Base-by-base conservation (phyloP, 1,140 invertebrate species). In the Microplitis demolitor region DNA sequence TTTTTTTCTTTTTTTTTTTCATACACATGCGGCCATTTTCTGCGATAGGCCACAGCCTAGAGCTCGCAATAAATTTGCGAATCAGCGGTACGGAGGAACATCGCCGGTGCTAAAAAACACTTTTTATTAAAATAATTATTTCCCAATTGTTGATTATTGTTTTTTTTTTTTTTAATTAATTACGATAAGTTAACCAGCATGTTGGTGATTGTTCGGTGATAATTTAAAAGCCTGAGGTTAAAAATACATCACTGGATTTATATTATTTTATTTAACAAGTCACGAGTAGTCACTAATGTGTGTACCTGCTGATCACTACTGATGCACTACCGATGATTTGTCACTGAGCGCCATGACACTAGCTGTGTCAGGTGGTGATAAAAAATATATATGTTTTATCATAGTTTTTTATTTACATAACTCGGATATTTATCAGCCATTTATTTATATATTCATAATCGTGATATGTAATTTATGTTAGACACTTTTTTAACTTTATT, bases 311-410 rank as follows among this genome's bases (percentile, higher is more conserved):
- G 56, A 58, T 58, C 56, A 58, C 14, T 8, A 31, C 56, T 58
- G 56, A 24, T 58, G 56, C 39, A 39, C 66, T 67, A 67, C 31
- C 66, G 50, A 67, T 37, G 51, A 66, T 66, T 74, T 53, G 67
- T 74, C 60, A 64, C 60, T 58, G 39, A 24, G 62, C 72, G 72
- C 72, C 72, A 74, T 74, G 72, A 74, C 72, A 73, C 72, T 63
- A 35, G 69, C 37, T 39, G 50, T 61, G 16, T 69, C 66, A 63
- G 60, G 69, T 71, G 66, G 14, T 33, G 51, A 51, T 6, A 60
- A 14, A 9, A 51, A 16, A 66, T 39, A 37, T 31, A 4, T 64
- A n/a, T 35, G 24, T 24, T 24, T 24, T 45, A 45, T 9, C 5
- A 45, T 11, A 9, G 6, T 45, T 45, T 45, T 31, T 58, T 31